Conservation (phyloP, 2,888 invertebrate genomes). For the Plebejus anna region DNA sequence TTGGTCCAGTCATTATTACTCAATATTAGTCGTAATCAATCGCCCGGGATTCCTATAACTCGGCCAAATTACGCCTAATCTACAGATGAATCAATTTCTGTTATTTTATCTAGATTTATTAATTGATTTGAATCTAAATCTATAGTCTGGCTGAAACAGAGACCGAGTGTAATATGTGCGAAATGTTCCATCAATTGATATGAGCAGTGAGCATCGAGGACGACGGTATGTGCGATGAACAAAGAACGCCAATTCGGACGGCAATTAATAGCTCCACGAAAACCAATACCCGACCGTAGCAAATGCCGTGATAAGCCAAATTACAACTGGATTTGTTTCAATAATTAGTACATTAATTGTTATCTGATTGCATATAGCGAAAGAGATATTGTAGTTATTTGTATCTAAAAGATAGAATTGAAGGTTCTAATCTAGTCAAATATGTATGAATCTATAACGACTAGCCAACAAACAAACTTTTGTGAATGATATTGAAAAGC, state of each 20-base stretch:
- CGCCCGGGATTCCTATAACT: too few species aligned
- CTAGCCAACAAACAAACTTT: too few species aligned
- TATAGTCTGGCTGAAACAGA: not conserved
- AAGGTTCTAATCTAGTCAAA: not conserved
- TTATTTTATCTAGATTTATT: too few species aligned
- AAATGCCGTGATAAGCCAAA: slow-evolving; percentile 15
- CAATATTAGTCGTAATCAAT: too few species aligned
- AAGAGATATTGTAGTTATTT: not conserved
- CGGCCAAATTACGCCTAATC: too few species aligned
- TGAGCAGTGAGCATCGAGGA: slow-evolving; percentile 5
- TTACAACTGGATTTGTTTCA: not conserved
- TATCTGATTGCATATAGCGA: not conserved
- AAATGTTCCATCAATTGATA: slow-evolving; percentile 1
- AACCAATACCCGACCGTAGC: slow-evolving; percentile 1
- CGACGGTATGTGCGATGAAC: slow-evolving; percentile 11
- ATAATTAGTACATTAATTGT: slow-evolving; percentile 1
- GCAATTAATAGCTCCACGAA: slow-evolving; percentile 14
- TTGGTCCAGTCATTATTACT: too few species aligned
- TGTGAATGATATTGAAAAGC: too few species aligned
- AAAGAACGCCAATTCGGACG: slow-evolving; percentile 11
- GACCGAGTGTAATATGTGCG: not conserved
- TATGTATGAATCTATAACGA: too few species aligned
- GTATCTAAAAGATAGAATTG: not conserved
- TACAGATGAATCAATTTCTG: too few species aligned
- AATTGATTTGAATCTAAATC: too few species aligned